Percentiles rank a stretch among this genome's conserved stretches.
Evolutionary conservation across 2,113 vertebrate species (phyloP).

Genomic region (Spilogale gracilis): DNA sequence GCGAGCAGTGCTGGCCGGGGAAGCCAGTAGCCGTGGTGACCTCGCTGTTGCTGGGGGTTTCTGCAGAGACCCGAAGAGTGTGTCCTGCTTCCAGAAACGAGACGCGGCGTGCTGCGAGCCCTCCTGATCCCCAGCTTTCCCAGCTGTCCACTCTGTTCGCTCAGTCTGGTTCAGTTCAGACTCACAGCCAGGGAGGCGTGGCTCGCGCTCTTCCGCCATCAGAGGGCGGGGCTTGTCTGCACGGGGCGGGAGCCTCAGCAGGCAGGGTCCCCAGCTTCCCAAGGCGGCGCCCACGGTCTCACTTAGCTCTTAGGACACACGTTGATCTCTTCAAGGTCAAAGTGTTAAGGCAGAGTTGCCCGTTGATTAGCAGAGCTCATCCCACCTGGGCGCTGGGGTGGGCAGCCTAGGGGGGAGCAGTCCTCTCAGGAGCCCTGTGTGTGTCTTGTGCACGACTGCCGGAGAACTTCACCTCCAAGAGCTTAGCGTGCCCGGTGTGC

Average conservation of each 20-base stretch:
- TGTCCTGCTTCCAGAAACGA: not conserved
- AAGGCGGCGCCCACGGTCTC: accelerated
- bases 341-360: not conserved
- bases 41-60: not conserved
- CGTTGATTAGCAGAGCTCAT: not conserved
- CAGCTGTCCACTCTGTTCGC: accelerated
- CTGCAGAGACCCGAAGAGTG: not conserved
- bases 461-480: not conserved
- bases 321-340: not conserved
- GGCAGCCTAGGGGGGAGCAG: accelerated
- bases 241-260: accelerated
- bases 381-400: accelerated
- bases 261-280: accelerated
- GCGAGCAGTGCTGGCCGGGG: too few species aligned
- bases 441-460: accelerated
- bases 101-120: accelerated
- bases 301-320: not conserved
- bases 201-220: not conserved
- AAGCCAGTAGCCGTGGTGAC: not conserved
- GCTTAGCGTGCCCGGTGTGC: accelerated
- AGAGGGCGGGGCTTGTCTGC: accelerated
- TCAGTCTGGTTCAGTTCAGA: not conserved
- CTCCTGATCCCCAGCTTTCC: accelerated
- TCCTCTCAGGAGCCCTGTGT: not conserved
- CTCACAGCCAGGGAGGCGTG: not conserved